Conservation (phyloP, 2,113 vertebrate genomes). For the Bujurquina vittata region DNA sequence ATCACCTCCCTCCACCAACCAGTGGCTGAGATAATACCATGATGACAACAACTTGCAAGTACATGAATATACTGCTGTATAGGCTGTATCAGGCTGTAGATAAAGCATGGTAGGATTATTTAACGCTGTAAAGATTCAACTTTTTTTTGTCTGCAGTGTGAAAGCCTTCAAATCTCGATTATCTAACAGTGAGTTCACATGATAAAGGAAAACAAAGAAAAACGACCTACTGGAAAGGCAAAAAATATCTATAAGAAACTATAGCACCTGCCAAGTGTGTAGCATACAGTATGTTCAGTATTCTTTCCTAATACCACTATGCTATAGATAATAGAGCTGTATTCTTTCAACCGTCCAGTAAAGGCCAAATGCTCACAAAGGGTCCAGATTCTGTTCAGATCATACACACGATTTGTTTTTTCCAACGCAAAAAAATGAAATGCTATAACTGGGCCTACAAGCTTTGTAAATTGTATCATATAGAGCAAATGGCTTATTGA, state of each 20-base stretch:
- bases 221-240: not conserved
- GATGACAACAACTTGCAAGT: no score
- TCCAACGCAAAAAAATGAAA: conserved; percentile 60
- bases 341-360: conserved; percentile 45
- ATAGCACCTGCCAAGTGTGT: conserved; percentile 1
- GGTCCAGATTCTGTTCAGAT: conserved; percentile 34
- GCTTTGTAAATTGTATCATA: conserved; percentile 73
- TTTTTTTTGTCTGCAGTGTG: not conserved
- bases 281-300: not conserved
- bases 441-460: conserved; percentile 66
- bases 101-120: not conserved
- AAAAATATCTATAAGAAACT: not conserved
- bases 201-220: not conserved
- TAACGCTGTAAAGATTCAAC: not conserved
- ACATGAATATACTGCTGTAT: no score
- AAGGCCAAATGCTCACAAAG: conserved; percentile 46
- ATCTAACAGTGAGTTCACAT: not conserved
- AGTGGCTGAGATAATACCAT: no score
- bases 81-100: no score
- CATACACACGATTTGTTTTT: conserved; percentile 39
- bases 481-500: conserved; percentile 78
- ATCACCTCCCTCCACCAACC: no score
- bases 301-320: conserved; percentile 10
- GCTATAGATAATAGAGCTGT: conserved; percentile 18
- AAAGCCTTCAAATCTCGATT: not conserved